Percentiles rank a stretch among this genome's conserved stretches.
phyloP scores from a whole-genome alignment of 2,888 invertebrate genomes.

The Quadroppia sp. region DNA sequence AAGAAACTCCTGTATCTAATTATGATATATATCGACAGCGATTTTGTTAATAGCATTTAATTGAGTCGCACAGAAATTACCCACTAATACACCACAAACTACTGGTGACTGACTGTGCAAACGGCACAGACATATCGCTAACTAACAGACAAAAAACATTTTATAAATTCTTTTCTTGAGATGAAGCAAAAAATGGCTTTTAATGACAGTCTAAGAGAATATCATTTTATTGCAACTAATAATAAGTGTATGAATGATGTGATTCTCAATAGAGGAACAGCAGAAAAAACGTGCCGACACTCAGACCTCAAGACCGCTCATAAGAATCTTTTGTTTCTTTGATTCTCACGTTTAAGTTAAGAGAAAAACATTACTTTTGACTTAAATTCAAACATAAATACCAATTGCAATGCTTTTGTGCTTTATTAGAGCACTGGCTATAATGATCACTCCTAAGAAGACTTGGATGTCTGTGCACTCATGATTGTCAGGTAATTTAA shows the following conservation, averaged over 20 bases:
- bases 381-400: neutral
- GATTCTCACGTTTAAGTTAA: conserved; percentile 25
- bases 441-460: neutral
- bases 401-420: neutral
- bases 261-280: neutral
- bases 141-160: neutral
- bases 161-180: neutral
- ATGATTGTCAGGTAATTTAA: conserved; percentile 13
- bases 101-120: neutral
- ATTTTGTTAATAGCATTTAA: conserved; percentile 29
- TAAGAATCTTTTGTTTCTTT: conserved; percentile 22
- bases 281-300: conserved; percentile 27
- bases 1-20: neutral
- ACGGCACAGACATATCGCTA: neutral
- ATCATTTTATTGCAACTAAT: conserved; percentile 10
- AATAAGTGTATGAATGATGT: conserved; percentile 25
- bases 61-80: conserved; percentile 14
- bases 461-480: neutral
- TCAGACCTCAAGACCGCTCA: neutral
- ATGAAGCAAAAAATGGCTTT: neutral
- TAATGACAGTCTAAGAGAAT: conserved; percentile 27
- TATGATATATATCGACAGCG: neutral
- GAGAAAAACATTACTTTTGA: neutral
- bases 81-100: neutral
- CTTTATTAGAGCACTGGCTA: conserved; percentile 6